A percentile compares a stretch with the other conserved stretches of the same genome.
Conservation (phyloP, 2,113 vertebrate genomes). For the Pollimyrus isidori region DNA sequence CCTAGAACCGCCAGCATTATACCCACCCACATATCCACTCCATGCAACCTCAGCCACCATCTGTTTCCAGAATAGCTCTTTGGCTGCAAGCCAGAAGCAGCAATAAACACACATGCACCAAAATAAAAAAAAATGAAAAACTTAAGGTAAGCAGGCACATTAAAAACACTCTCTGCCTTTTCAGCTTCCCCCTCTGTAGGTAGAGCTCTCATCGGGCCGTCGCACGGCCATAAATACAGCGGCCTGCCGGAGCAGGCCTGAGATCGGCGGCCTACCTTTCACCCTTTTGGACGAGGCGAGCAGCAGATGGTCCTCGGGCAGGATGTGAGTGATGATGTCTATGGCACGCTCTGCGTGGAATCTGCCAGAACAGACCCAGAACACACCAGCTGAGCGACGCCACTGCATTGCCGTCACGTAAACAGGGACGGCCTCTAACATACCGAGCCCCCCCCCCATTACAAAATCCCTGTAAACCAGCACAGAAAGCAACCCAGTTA, state of each 20-base stretch:
- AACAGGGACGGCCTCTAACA: neutral
- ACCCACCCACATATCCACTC: neutral
- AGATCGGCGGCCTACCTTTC: slow-evolving; percentile 73
- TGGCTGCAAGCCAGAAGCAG: neutral
- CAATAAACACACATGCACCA: neutral
- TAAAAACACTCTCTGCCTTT: neutral
- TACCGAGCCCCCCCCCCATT: neutral
- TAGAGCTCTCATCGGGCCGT: neutral
- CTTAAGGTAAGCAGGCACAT: no score
- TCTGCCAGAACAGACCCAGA: slow-evolving; percentile 52
- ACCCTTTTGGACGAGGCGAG: slow-evolving; percentile 97
- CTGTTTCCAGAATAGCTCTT: slow-evolving; percentile 3
- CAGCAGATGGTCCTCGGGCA: slow-evolving; percentile 96
- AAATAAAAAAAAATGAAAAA: neutral
- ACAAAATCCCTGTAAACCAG: neutral
- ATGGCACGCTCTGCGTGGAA: slow-evolving; percentile 99
- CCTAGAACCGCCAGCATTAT: neutral
- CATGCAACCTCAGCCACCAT: neutral
- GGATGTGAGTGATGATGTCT: slow-evolving; percentile 98
- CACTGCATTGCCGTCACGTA: slow-evolving; percentile 1
- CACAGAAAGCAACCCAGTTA: neutral
- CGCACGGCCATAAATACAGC: neutral
- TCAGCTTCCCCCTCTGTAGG: neutral
- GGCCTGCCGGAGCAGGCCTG: neutral
- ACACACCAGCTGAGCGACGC: slow-evolving; percentile 26